Evolutionary conservation across 2,888 invertebrate genomes (phyloP), one percentile per base, ranked within the genome.

Genomic region (Eristalinus aeneus): DNA sequence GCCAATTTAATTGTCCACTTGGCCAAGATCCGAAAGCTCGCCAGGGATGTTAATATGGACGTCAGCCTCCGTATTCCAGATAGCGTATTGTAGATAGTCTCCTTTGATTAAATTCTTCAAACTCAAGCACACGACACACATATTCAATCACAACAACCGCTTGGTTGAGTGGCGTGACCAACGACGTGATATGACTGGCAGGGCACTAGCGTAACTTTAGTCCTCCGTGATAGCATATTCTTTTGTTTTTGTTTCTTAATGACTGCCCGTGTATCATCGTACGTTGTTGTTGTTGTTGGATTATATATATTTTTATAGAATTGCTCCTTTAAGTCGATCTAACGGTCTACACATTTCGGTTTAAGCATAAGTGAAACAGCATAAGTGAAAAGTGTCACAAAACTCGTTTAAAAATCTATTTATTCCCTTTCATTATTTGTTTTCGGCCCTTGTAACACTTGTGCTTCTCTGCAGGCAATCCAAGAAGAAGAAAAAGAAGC

Each of bases 1-100:
- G 97, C 97, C 39, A 94, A 96, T 90, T 94, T 96, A 92, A 95
- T 95, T 65, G 96, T 96, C 9, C 95, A 96, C 91, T 92, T 97
- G 89, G 96, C 96, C 0, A 95, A 95, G 89, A 97, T 97, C 89
- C 96, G 97, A 3, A 94, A 94, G 88, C 92, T 97, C 88, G 97
- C 97, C 32, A 94, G 95, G 88, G 95, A 95, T 90, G 96, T 96
- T 64, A 94, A 95, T 88, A 94, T 97, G 88, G 96, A 96, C 92
- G 96, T 97, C 88, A 96, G 96, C 92, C 97, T 97, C 83, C 92
- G 92, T 88, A 91, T 92, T 89, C 92, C 93, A 80, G 92, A 91
- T 88, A 91, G 90, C 88, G 91, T 88, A 87, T 92, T 92, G 91
- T 92, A 92, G 89, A 90, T 89, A 73, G 22, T 27, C 46, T 46